Evolutionary conservation across 1,140 invertebrate species (phyloP).

Genomic region (Metopolophium dirhodum): DNA sequence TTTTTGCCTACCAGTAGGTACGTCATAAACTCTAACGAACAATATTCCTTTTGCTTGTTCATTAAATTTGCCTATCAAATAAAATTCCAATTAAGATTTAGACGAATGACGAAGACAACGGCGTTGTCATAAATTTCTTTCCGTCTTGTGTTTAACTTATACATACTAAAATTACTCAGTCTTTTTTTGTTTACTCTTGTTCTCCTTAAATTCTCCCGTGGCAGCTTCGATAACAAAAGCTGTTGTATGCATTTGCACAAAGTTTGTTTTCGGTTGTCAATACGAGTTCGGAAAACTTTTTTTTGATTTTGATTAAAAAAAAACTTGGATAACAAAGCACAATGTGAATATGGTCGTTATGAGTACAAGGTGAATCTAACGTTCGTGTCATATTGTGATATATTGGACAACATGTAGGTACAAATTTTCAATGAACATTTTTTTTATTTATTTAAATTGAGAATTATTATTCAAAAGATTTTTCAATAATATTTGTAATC

Average conservation of each 20-base stretch:
- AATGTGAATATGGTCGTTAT: neutral
- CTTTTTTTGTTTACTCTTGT: neutral
- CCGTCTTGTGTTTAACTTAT: neutral
- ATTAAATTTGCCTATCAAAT: neutral
- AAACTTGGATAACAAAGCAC: neutral
- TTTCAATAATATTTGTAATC: neutral
- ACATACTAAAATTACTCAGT: neutral
- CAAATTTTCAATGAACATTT: neutral
- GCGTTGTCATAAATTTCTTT: neutral
- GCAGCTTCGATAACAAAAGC: neutral
- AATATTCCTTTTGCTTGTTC: neutral
- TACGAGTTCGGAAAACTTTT: neutral
- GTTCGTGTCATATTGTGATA: neutral
- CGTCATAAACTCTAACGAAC: neutral
- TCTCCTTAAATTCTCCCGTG: neutral
- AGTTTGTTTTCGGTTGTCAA: neutral
- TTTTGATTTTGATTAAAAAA: conserved; percentile 9
- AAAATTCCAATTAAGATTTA: conserved; percentile 33
- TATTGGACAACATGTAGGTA: neutral
- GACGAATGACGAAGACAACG: neutral
- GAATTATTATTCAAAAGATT: neutral
- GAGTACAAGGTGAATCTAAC: neutral
- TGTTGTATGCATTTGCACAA: neutral
- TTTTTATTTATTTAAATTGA: neutral
- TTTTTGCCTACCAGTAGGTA: neutral